Conservation (phyloP, 2,888 invertebrate genomes). For the Microdon myrmicae region DNA sequence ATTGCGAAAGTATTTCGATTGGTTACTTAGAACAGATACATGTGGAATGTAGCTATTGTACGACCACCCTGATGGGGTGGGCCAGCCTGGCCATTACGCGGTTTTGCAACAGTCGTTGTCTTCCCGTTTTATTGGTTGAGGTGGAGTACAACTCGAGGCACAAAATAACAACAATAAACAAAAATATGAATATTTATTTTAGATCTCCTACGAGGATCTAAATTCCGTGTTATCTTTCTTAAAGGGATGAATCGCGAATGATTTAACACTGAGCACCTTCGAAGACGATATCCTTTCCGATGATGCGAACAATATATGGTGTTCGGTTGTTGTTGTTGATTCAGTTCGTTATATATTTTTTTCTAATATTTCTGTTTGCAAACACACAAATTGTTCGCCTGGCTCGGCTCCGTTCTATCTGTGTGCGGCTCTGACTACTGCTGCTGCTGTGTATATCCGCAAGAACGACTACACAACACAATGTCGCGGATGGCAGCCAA, state of each 20-base stretch:
- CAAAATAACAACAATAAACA: slow-evolving; percentile 19
- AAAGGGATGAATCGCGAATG: slow-evolving; percentile 59
- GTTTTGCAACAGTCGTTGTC: slow-evolving; percentile 53
- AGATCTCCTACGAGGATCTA: slow-evolving; percentile 24
- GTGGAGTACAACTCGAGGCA: too few relatives aligned
- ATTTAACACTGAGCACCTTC: slow-evolving; percentile 52
- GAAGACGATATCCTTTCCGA: slow-evolving; percentile 45
- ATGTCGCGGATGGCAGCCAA: slow-evolving; percentile 46
- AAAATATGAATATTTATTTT: slow-evolving; percentile 8
- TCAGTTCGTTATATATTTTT: slow-evolving; percentile 3
- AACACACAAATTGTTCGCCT: slow-evolving; percentile 7
- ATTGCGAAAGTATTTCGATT: slow-evolving; percentile 19
- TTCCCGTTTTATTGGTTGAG: slow-evolving; percentile 27
- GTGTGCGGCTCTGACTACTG: slow-evolving; percentile 29
- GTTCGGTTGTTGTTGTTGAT: too few relatives aligned
- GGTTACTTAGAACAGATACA: slow-evolving; percentile 51
- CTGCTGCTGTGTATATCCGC: slow-evolving; percentile 43
- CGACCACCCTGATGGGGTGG: slow-evolving; percentile 55
- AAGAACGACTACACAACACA: slow-evolving; percentile 49
- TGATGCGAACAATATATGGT: slow-evolving; percentile 22
- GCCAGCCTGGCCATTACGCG: slow-evolving; percentile 57
- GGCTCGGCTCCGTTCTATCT: slow-evolving; percentile 19
- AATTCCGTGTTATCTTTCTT: slow-evolving; percentile 52
- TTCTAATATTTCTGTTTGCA: slow-evolving; percentile 13
- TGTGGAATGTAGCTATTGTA: slow-evolving; percentile 53